Conservation (phyloP, 2,888 invertebrate species). For the Lithophane socia region DNA sequence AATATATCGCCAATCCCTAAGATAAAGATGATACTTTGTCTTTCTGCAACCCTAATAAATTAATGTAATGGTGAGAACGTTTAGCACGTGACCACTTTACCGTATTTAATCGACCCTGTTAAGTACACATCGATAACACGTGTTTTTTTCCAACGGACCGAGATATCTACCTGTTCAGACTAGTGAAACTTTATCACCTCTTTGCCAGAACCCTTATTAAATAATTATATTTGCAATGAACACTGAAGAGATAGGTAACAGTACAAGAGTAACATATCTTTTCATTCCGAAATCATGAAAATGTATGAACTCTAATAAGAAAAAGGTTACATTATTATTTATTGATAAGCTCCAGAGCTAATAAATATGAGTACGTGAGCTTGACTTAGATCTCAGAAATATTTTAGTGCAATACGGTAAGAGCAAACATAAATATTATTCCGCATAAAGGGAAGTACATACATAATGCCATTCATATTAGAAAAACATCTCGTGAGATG, state of each 20-base stretch:
- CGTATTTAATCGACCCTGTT: constrained; percentile 36
- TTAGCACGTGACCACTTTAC: constrained; percentile 46
- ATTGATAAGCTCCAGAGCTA: constrained; percentile 47
- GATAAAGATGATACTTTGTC: constrained; percentile 44
- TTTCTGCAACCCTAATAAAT: constrained; percentile 52
- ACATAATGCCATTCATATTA: constrained; percentile 42
- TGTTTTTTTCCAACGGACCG: constrained; percentile 12
- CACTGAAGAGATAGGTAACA: neutral
- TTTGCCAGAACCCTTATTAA: constrained; percentile 4
- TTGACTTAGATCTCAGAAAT: constrained; percentile 40
- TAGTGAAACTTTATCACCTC: constrained; percentile 1
- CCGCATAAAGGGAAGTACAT: constrained; percentile 18
- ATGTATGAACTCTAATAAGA: constrained; percentile 40
- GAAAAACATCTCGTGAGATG: constrained; percentile 35
- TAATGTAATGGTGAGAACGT: constrained; percentile 54
- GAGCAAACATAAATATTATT: constrained; percentile 54
- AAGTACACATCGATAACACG: constrained; percentile 40
- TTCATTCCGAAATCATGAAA: constrained; percentile 32
- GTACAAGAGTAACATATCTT: constrained; percentile 15
- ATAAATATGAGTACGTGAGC: constrained; percentile 36
- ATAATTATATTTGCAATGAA: constrained; percentile 20
- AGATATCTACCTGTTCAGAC: constrained; percentile 13
- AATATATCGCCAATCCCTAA: constrained; percentile 14
- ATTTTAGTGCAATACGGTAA: constrained; percentile 60
- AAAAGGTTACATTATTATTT: constrained; percentile 52